Evolutionary conservation across 2,113 vertebrate genomes (phyloP).

Genomic region (Zosterops pallidus): DNA sequence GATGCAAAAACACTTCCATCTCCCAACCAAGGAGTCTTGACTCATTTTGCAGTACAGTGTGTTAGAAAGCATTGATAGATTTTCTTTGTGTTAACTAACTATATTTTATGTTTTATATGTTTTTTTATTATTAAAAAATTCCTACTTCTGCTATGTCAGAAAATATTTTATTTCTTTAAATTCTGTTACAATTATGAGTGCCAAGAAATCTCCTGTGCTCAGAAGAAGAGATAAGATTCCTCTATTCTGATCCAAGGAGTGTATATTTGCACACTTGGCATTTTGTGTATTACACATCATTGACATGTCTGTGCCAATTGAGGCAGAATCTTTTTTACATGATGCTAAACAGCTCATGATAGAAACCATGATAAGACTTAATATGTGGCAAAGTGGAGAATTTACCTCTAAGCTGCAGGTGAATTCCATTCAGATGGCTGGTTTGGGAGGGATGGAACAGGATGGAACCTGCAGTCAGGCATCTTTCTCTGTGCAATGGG

Average conservation of each 20-base stretch:
- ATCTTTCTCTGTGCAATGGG: background rate
- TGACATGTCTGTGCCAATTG: accelerated
- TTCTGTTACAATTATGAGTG: background rate
- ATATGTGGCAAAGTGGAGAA: background rate
- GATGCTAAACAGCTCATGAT: background rate
- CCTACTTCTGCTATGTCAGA: background rate
- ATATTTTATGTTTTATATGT: background rate
- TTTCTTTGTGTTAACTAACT: background rate
- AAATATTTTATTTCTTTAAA: background rate
- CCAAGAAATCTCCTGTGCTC: background rate
- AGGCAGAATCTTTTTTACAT: background rate
- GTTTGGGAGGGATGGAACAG: background rate
- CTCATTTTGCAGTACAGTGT: background rate
- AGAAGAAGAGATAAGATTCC: background rate
- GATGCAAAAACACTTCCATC: background rate
- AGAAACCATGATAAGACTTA: background rate
- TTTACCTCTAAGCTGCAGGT: background rate
- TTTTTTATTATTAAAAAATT: background rate
- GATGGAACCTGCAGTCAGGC: background rate
- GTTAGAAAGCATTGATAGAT: background rate
- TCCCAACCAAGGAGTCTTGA: background rate
- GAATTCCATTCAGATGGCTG: background rate
- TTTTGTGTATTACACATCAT: background rate
- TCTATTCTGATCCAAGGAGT: background rate
- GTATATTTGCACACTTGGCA: background rate